These are phyloP conservation scores for Connochaetes taurinus DNA, from an alignment of 2,113 vertebrate species.

Conservation along the genomic window DNA sequence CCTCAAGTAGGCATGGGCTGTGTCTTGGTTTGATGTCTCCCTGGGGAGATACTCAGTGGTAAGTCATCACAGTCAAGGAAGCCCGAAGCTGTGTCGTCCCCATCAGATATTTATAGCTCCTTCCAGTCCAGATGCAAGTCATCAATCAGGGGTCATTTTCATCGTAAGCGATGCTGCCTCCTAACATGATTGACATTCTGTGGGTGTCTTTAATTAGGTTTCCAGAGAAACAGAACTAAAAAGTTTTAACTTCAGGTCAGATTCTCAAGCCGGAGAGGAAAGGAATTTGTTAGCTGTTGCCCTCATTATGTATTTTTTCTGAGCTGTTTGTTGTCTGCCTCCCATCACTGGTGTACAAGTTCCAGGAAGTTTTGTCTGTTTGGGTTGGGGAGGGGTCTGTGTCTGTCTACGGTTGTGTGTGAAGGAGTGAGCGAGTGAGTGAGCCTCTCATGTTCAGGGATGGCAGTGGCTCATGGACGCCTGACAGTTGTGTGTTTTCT, in stretches of 20 bases:
- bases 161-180: neutral
- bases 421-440: neutral
- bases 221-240: neutral
- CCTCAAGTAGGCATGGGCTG: neutral
- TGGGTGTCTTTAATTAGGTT: slow-evolving; percentile 5
- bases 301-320: neutral
- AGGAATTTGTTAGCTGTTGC: neutral
- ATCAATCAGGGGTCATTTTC: neutral
- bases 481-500: neutral
- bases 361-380: neutral
- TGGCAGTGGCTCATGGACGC: neutral
- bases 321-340: neutral
- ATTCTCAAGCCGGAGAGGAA: neutral
- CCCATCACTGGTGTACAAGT: neutral
- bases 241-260: slow-evolving; percentile 22
- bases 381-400: neutral
- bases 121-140: neutral
- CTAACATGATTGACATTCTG: neutral
- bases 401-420: neutral
- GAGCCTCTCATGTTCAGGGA: neutral
- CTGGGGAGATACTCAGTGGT: neutral
- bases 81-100: neutral
- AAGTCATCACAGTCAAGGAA: neutral
- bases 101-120: neutral
- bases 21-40: neutral